These are phyloP conservation scores for Petrolisthes cinctipes DNA, from an alignment of 2,888 invertebrate species.

Conservation along the genomic window DNA sequence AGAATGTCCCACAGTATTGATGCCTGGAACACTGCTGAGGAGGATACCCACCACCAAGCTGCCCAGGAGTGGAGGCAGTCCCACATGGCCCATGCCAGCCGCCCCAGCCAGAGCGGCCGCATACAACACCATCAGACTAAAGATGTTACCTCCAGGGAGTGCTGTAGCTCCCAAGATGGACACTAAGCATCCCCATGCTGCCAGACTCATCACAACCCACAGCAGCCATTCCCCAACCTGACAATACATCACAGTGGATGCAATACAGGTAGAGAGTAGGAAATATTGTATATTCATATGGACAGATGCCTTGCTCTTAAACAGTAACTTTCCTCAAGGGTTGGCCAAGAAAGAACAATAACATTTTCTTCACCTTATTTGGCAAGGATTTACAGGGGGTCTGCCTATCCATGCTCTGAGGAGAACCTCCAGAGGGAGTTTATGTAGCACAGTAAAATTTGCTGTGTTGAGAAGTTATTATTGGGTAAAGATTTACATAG, in stretches of 20 bases:
- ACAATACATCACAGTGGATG: background rate
- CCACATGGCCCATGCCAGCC: constrained; percentile 83
- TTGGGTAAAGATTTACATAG: no score
- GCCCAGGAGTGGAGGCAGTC: constrained; percentile 86
- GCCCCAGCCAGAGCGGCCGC: constrained; percentile 74
- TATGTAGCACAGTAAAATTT: no score
- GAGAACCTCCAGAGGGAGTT: no score
- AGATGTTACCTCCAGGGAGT: constrained; percentile 55
- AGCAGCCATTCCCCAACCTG: constrained; percentile 46
- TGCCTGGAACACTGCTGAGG: constrained; percentile 68
- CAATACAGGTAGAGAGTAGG: background rate
- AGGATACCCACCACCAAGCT: constrained; percentile 83
- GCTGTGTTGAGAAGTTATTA: no score
- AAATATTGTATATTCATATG: background rate
- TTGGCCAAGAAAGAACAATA: no score
- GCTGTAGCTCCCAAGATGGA: constrained; percentile 37
- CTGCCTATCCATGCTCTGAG: no score
- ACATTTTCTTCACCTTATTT: no score
- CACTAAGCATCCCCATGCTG: constrained; percentile 40
- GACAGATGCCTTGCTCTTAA: no score
- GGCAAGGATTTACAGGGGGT: no score
- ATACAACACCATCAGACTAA: constrained; percentile 43
- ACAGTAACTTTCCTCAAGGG: no score
- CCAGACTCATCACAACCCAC: constrained; percentile 33
- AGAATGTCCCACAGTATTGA: constrained; percentile 79